These are phyloP conservation scores for Sycophila texana DNA, from an alignment of 2,888 invertebrate genomes.

Conservation along the genomic window DNA sequence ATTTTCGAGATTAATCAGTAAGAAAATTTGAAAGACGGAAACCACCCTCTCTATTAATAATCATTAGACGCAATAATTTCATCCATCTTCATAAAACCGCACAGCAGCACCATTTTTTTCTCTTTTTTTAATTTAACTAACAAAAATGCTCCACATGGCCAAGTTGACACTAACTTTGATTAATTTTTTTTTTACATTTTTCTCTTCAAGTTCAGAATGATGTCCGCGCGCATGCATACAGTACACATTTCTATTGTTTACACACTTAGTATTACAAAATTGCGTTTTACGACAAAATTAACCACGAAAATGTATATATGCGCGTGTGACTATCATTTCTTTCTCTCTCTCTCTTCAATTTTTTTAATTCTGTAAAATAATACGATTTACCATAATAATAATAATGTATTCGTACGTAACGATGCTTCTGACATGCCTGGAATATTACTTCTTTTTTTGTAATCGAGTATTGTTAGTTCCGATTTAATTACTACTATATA, in stretches of 20 bases:
- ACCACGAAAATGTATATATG: conserved; percentile 49
- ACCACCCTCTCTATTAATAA: conserved; percentile 50
- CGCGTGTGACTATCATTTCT: conserved; percentile 40
- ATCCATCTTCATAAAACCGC: conserved; percentile 69
- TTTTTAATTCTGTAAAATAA: conserved; percentile 62
- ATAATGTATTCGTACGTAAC: conserved; percentile 38
- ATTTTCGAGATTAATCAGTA: conserved; percentile 24
- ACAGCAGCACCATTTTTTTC: conserved; percentile 66
- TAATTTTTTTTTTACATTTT: conserved; percentile 47
- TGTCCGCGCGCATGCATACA: conserved; percentile 51
- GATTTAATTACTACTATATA: conserved; percentile 27
- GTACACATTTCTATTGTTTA: neutral
- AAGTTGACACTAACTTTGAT: conserved; percentile 74
- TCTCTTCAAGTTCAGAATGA: conserved; percentile 31
- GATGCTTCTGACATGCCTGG: conserved; percentile 72
- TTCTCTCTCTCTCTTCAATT: conserved; percentile 37
- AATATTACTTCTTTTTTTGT: conserved; percentile 65
- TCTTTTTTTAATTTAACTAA: conserved; percentile 66
- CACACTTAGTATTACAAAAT: neutral
- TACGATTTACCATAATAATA: conserved; percentile 53
- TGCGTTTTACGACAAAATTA: conserved; percentile 4
- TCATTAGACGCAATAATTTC: conserved; percentile 65
- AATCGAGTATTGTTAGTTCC: conserved; percentile 49
- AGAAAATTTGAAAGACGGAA: neutral
- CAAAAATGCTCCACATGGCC: conserved; percentile 75